Base-by-base conservation (phyloP, 2,797 vertebrate genomes). In the Acipenser transmontanus region DNA sequence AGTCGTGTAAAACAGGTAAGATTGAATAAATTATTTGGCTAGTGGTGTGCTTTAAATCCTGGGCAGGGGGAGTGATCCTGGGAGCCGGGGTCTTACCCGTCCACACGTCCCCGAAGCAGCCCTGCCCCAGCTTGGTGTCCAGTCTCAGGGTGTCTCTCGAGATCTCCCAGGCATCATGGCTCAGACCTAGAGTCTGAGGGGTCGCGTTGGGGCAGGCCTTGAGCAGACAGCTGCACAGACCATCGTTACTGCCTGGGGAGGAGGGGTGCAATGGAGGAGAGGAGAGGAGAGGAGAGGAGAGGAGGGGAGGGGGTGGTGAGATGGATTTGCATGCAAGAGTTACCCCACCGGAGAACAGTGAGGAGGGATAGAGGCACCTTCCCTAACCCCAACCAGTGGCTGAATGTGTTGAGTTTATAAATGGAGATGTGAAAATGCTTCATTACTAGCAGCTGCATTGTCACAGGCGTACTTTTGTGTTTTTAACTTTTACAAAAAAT, bases 71-170 rank as follows among this genome's bases (percentile, higher is more conserved):
- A 34, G 20, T 34, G 20, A 20, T 50, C 61, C 59, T 7, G 3
- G 67, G 1, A 10, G 78, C 64, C 14, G 54, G 68, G 62, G 73
- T 79, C 95, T 88, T 95, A 98, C 96, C 96, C 88, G 94, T 93
- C 92, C 93, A 98, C 72, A 99, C 97, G 67, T 98, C 95, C 76
- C 96, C 97, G 7, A 98, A 99, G 90, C 93, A 98, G 79, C 97
- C 97, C 71, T 95, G 95, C 79, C 97, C 96, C 82, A 98, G 88
- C 78, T 93, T 93, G 78, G 70, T 81, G 74, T 94, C 71, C 48
- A 98, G 70, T 61, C 71, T 61, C 74, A 99, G 88, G 50, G 91
- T 89, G 0, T 85, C 85, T 68, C 94, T 91, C 62, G 47, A 7
- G 74, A 98, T 96, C 82, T 99, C 96, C 97, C 97, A 99, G 68